Conservation (phyloP, 2,113 vertebrate species). For the Antigone vipio region DNA sequence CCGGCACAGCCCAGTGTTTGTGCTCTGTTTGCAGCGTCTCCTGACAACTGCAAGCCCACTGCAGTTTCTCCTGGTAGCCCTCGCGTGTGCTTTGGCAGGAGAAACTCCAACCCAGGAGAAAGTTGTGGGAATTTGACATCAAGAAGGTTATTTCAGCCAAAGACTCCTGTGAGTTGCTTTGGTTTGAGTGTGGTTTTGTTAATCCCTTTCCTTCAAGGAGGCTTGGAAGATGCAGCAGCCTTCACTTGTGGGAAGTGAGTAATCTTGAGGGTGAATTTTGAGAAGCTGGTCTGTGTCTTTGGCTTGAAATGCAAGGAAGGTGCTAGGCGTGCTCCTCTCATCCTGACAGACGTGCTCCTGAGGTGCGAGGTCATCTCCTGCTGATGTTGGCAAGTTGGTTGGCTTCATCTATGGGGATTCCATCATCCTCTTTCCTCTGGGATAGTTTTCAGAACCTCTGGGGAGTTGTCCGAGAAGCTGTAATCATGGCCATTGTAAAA, state of each 20-base stretch:
- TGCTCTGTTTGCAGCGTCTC: conserved; percentile 51
- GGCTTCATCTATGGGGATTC: neutral
- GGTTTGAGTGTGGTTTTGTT: neutral
- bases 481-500: neutral
- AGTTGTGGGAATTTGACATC: neutral
- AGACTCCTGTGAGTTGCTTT: neutral
- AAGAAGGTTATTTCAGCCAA: neutral
- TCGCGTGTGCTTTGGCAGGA: neutral
- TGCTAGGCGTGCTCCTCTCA: neutral
- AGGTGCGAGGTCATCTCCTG: neutral
- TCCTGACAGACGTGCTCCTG: neutral
- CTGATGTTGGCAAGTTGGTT: neutral
- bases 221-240: neutral
- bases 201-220: neutral
- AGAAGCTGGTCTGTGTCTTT: neutral
- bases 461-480: neutral
- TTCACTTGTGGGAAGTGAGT: neutral
- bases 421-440: neutral
- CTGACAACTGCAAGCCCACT: conserved; percentile 32
- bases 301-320: neutral
- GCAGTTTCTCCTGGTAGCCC: conserved; percentile 10
- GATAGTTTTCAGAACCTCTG: neutral
- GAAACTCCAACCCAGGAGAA: neutral
- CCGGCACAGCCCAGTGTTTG: conserved; percentile 11
- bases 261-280: neutral